Evolutionary conservation across 2,888 invertebrate species (phyloP).

Genomic region (Ormyrus labotus): DNA sequence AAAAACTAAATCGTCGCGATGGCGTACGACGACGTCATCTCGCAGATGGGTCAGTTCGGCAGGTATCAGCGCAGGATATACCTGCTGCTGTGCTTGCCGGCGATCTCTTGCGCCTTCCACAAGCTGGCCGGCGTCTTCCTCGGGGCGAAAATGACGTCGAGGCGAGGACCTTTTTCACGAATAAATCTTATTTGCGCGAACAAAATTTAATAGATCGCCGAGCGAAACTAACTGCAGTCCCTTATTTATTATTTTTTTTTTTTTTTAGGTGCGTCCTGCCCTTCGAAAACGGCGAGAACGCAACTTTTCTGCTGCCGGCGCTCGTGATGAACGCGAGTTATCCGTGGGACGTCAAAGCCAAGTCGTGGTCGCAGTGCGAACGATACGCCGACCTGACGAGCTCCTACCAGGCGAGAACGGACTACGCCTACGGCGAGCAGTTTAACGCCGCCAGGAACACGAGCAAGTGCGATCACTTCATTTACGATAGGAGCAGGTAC

Average conservation of each 20-base stretch:
- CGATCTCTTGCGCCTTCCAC: slow-evolving; percentile 85
- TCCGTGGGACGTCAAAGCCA: slow-evolving; percentile 77
- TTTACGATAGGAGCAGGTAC: slow-evolving; percentile 81
- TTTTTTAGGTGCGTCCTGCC: slow-evolving; percentile 79
- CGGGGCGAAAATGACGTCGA: slow-evolving; percentile 81
- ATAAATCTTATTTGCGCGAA: too few relatives aligned
- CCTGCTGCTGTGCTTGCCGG: slow-evolving; percentile 83
- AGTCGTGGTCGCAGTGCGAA: slow-evolving; percentile 78
- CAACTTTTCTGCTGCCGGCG: slow-evolving; percentile 76
- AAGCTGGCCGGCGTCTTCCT: slow-evolving; percentile 85
- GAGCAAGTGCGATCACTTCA: slow-evolving; percentile 77
- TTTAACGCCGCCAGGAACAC: slow-evolving; percentile 13
- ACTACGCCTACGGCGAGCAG: neutral
- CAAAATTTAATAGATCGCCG: too few relatives aligned
- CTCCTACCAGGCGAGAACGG: slow-evolving; percentile 22
- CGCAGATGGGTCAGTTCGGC: slow-evolving; percentile 84
- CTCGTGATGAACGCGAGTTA: slow-evolving; percentile 77
- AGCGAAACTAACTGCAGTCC: neutral
- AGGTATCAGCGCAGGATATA: slow-evolving; percentile 83
- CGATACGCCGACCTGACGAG: slow-evolving; percentile 53
- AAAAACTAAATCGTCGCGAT: slow-evolving; percentile 70
- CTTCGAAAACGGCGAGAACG: slow-evolving; percentile 77
- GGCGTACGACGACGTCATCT: slow-evolving; percentile 85
- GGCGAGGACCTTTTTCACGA: slow-evolving; percentile 71
- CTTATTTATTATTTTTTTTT: neutral